A percentile compares a stretch with the other conserved stretches of the same genome.
These are phyloP conservation scores for Dendrocincla fuliginosa DNA, from an alignment of 2,797 vertebrate genomes.

Conservation along the genomic window DNA sequence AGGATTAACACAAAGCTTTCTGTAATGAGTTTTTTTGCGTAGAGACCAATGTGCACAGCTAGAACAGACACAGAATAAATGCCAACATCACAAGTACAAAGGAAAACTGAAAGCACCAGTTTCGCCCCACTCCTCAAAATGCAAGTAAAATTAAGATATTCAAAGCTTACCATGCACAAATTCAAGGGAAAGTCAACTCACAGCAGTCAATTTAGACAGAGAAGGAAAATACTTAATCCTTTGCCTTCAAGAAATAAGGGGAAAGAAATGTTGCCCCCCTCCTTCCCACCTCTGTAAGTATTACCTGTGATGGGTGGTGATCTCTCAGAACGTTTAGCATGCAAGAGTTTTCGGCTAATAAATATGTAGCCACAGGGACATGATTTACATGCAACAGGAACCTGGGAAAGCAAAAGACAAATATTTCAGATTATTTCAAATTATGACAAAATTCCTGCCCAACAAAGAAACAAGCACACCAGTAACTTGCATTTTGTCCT, in stretches of 20 bases:
- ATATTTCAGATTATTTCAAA: not conserved
- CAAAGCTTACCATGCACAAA: not conserved
- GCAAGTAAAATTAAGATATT: not conserved
- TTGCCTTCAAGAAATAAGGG: not conserved
- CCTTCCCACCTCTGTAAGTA: not conserved
- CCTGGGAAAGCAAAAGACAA: slow-evolving; percentile 76
- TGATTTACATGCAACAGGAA: slow-evolving; percentile 97
- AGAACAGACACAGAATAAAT: not conserved
- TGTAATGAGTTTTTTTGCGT: not conserved
- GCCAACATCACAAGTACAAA: not conserved
- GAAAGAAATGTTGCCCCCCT: not conserved
- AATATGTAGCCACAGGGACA: slow-evolving; percentile 97
- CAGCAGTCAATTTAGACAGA: not conserved
- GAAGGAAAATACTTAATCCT: not conserved
- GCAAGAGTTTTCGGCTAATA: slow-evolving; percentile 95
- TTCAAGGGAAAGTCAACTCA: not conserved
- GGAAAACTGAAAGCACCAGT: not conserved
- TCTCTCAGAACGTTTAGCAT: slow-evolving; percentile 90
- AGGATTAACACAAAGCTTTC: not conserved
- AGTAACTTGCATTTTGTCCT: not conserved
- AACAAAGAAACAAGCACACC: not conserved
- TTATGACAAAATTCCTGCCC: not conserved
- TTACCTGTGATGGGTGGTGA: slow-evolving; percentile 89
- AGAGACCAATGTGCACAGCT: not conserved
- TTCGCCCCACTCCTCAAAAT: not conserved